Evolutionary conservation across 2,797 vertebrate species (phyloP), one percentile per base, ranked within the genome.

Genomic region (Tamandua tetradactyla): DNA sequence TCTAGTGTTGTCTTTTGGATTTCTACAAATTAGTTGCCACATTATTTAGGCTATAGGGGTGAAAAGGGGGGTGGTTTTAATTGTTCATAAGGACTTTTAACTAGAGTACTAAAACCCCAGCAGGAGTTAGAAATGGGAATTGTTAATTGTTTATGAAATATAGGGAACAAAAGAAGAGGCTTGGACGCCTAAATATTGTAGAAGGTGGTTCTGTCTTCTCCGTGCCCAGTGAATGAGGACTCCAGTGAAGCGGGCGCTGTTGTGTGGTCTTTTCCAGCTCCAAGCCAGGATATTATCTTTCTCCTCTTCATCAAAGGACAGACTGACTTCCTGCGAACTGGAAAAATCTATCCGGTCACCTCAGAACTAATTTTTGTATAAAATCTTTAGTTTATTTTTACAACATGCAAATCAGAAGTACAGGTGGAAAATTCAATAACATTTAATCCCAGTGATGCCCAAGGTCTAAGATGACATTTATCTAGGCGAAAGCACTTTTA

Each of bases 361-460:
- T 92, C 74, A 74, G 89, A 79, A 85, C 61, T 87, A 68, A 92
- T 86, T 96, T 95, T 93, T 93, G 22, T 74, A 57, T 84, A 57
- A 81, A 94, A 93, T 93, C 79, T 95, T 95, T 89, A 93, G 71
- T 94, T 93, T 90, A 96, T 95, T 94, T 96, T 94, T 88, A 89
- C 69, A 81, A 52, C 82, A 94, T 89, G 85, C 87, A 97, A 92
- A 95, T 83, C 75, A 83, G 79, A 96, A 55, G 61, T 83, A 37
- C 76, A 85, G 61, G 91, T 0, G 27, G 93, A 92, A 97, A 91
- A 96, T 84, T 94, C 87, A 95, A 87, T 93, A 94, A 80, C 1
- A 11, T 72, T 69, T 95, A 96, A 97, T 95, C 74, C 93, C 7
- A 23, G 75, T 37, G 40, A 61, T 32, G 87, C 89, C 79, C 79